A percentile compares a stretch with the other conserved stretches of the same genome.
These are phyloP conservation scores for Saxicola maurus DNA, from an alignment of 2,797 vertebrate species.

Conservation along the genomic window DNA sequence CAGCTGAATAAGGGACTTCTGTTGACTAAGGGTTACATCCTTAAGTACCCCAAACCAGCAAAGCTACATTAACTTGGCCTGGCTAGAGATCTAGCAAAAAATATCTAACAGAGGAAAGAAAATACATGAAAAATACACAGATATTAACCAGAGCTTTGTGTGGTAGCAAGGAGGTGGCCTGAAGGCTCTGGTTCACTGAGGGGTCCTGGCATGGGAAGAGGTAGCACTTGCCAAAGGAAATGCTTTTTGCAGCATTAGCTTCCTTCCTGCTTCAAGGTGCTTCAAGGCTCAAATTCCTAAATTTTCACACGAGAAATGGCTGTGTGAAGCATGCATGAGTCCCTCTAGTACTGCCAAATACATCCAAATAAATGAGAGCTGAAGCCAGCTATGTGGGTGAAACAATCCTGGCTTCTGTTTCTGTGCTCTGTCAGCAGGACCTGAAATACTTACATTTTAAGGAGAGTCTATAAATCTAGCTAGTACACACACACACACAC, in stretches of 20 bases:
- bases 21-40: background rate
- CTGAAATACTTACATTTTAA: background rate
- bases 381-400: background rate
- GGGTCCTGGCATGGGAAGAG: background rate
- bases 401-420: background rate
- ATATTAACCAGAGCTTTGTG: background rate
- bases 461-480: constrained; percentile 6
- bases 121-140: background rate
- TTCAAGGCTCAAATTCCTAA: background rate
- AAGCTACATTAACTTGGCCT: background rate
- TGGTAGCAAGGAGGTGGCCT: background rate
- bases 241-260: background rate
- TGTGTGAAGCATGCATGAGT: background rate
- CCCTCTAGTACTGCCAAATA: background rate
- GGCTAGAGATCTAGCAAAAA: background rate
- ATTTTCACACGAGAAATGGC: background rate
- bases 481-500: background rate
- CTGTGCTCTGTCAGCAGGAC: background rate
- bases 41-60: background rate
- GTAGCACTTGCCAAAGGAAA: background rate
- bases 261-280: background rate
- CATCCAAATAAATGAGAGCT: background rate
- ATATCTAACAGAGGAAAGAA: background rate
- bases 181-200: background rate
- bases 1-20: background rate